Evolutionary conservation across 2,113 vertebrate species (phyloP).

Genomic region (Brienomyrus longianalis): DNA sequence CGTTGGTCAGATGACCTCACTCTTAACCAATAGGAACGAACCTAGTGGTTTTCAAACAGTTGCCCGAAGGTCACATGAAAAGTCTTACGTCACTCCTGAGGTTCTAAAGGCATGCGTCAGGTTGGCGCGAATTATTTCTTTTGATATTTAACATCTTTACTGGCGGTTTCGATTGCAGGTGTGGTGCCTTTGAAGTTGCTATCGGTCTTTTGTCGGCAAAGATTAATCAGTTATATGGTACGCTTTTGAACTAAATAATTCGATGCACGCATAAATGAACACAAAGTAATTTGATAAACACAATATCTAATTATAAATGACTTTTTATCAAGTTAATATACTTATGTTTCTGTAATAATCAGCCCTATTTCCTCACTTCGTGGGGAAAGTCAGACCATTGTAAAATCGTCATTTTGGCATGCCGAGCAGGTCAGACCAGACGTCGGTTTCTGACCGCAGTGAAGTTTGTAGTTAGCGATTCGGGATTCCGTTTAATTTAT

Average conservation of each 20-base stretch:
- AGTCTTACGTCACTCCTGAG: neutral
- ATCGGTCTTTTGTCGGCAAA: neutral
- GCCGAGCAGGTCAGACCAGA: neutral
- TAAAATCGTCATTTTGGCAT: neutral
- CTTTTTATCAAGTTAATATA: neutral
- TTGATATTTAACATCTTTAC: neutral
- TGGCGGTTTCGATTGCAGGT: neutral
- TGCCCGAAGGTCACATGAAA: constrained; percentile 34
- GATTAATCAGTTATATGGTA: neutral
- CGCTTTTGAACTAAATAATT: neutral
- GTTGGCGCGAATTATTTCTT: constrained; percentile 68
- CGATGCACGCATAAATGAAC: neutral
- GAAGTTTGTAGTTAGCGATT: no score
- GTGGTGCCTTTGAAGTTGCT: neutral
- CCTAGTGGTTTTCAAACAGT: constrained; percentile 69
- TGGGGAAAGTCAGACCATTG: neutral
- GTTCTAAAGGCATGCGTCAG: constrained; percentile 24
- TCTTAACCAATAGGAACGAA: constrained; percentile 61
- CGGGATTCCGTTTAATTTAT: no score
- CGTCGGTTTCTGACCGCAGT: neutral
- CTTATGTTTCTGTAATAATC: neutral
- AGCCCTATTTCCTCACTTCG: neutral
- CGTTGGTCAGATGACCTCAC: constrained; percentile 73
- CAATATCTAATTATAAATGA: neutral
- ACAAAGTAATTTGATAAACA: neutral